phyloP scores from a whole-genome alignment of 1,140 invertebrate genomes.

The Dryas iulia region DNA sequence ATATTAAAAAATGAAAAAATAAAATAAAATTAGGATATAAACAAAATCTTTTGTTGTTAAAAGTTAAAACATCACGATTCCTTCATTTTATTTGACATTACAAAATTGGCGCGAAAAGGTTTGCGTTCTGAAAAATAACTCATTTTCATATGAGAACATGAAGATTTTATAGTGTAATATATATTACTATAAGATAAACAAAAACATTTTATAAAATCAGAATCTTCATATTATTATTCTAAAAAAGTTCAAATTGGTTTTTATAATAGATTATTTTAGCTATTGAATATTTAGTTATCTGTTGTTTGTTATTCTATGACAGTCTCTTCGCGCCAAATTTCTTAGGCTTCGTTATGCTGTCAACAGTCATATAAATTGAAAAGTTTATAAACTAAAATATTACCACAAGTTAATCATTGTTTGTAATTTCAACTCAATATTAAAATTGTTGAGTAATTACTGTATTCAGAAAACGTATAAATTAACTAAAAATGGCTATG shows the following conservation, averaged over 20 bases:
- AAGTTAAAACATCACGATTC: not conserved
- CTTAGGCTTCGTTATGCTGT: not conserved
- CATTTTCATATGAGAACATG: no score
- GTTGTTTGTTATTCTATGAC: not conserved
- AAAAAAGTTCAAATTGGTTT: not conserved
- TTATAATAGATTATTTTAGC: no score
- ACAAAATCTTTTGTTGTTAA: not conserved
- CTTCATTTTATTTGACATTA: conserved; percentile 14
- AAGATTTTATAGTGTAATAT: no score
- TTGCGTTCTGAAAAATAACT: conserved; percentile 12
- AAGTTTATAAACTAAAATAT: not conserved
- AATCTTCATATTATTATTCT: no score
- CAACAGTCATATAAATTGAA: not conserved
- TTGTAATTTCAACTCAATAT: not conserved
- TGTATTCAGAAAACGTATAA: not conserved
- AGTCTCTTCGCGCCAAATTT: not conserved
- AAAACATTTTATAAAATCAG: no score
- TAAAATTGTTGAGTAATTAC: no score
- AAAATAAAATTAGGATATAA: conserved; percentile 19
- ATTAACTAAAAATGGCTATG: conserved; percentile 56
- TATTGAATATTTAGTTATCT: not conserved
- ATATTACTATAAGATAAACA: no score
- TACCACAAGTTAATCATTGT: not conserved
- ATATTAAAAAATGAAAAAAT: conserved; percentile 5
- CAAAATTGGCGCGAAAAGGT: conserved; percentile 49